Conservation (phyloP, 2,888 invertebrate genomes). For the Ametastegia equiseti region DNA sequence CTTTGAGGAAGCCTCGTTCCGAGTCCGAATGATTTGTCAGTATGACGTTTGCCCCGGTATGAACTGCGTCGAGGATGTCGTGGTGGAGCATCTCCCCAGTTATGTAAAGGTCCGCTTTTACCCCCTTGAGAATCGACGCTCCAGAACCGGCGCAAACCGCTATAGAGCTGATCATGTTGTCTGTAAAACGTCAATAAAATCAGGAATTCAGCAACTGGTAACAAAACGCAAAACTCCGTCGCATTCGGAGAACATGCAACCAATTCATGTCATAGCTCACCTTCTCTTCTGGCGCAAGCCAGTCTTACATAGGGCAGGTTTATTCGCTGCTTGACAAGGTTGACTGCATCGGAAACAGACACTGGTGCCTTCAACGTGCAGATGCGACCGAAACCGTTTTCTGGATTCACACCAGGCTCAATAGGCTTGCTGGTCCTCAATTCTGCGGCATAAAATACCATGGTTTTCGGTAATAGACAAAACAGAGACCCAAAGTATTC, state of each 20-base stretch:
- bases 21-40: conserved; percentile 96
- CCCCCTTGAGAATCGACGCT: conserved; percentile 84
- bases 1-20: conserved; percentile 90
- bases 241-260: no score
- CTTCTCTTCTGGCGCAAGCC: conserved; percentile 79
- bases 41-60: conserved; percentile 88
- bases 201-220: background rate
- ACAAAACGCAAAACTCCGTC: conserved; percentile 21
- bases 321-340: conserved; percentile 84
- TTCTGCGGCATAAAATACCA: conserved; percentile 55
- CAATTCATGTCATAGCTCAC: conserved; percentile 64
- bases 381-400: conserved; percentile 80
- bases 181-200: conserved; percentile 68
- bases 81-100: conserved; percentile 98
- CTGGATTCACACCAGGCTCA: conserved; percentile 59
- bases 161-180: conserved; percentile 79
- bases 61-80: conserved; percentile 91
- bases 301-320: conserved; percentile 85
- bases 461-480: background rate
- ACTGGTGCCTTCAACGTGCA: conserved; percentile 77
- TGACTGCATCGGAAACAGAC: conserved; percentile 81
- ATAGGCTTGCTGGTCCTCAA: conserved; percentile 66
- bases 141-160: conserved; percentile 97
- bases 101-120: conserved; percentile 87
- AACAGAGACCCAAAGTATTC: no score